Evolutionary conservation across 2,113 vertebrate genomes (phyloP).

Genomic region (Chelonoidis abingdonii): DNA sequence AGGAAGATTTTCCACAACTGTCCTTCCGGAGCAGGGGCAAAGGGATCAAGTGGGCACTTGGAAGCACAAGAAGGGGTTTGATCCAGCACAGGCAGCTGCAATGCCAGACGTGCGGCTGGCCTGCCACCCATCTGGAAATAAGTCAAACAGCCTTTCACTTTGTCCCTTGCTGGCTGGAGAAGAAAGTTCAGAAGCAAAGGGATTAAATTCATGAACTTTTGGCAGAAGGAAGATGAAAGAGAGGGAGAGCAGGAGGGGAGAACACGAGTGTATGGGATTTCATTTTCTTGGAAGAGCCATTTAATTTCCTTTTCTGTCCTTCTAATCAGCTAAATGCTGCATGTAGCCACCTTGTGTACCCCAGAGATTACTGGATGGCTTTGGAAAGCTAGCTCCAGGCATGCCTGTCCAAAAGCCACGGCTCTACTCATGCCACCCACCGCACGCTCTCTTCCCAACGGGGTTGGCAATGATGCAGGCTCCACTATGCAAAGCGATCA

Average conservation of each 20-base stretch:
- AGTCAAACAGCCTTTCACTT: background rate
- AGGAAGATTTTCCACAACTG: background rate
- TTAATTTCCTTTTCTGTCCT: background rate
- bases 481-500: background rate
- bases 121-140: background rate
- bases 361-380: background rate
- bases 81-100: background rate
- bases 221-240: background rate
- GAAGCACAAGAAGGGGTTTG: background rate
- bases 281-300: background rate
- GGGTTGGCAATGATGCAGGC: background rate
- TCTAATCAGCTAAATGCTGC: background rate
- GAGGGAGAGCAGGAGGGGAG: background rate
- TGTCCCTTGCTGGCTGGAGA: background rate
- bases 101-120: background rate
- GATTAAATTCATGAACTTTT: rapidly evolving
- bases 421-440: background rate
- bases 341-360: background rate
- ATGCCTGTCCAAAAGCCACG: background rate
- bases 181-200: background rate
- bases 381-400: background rate
- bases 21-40: background rate
- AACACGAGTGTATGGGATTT: rapidly evolving
- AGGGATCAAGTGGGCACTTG: background rate
- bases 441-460: background rate